Evolutionary conservation across 2,888 invertebrate genomes (phyloP).

Genomic region (Barypeithes pellucidus): DNA sequence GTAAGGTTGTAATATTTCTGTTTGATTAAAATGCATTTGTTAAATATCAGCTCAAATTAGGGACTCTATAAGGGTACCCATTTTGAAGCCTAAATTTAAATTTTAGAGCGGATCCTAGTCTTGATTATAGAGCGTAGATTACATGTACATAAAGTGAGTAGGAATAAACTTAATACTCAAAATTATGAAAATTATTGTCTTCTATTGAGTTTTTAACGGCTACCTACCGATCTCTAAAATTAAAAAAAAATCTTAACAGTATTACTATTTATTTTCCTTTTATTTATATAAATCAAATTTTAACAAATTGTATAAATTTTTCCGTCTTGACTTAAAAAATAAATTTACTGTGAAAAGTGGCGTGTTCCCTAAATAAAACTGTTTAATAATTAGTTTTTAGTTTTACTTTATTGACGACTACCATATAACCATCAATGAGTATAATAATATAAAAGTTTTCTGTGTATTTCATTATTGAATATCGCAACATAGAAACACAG

Average conservation of each 20-base stretch:
- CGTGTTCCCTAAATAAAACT: constrained; percentile 50
- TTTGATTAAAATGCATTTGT: constrained; percentile 39
- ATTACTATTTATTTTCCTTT: constrained; percentile 33
- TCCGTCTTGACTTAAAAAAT: constrained; percentile 32
- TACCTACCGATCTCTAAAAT: constrained; percentile 48
- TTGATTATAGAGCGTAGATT: constrained; percentile 66
- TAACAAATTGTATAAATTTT: constrained; percentile 18
- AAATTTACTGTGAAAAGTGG: constrained; percentile 36
- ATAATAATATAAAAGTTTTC: too few species aligned
- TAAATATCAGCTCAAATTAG: not conserved
- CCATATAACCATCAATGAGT: too few species aligned
- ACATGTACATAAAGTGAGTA: constrained; percentile 63
- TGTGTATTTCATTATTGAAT: too few species aligned
- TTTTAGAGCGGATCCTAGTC: constrained; percentile 64
- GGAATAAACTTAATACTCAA: constrained; percentile 42
- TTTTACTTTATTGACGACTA: not conserved
- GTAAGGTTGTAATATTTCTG: constrained; percentile 61
- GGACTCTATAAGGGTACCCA: constrained; percentile 1
- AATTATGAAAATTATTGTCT: constrained; percentile 20
- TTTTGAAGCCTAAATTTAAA: constrained; percentile 35
- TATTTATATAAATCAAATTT: constrained; percentile 21
- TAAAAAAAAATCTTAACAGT: constrained; percentile 32
- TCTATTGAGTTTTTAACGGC: constrained; percentile 25
- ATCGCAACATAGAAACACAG: not conserved
- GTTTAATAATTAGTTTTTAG: constrained; percentile 36